Evolutionary conservation across 2,113 vertebrate species (phyloP), one percentile per base, ranked within the genome.

Genomic region (Panurus biarmicus): DNA sequence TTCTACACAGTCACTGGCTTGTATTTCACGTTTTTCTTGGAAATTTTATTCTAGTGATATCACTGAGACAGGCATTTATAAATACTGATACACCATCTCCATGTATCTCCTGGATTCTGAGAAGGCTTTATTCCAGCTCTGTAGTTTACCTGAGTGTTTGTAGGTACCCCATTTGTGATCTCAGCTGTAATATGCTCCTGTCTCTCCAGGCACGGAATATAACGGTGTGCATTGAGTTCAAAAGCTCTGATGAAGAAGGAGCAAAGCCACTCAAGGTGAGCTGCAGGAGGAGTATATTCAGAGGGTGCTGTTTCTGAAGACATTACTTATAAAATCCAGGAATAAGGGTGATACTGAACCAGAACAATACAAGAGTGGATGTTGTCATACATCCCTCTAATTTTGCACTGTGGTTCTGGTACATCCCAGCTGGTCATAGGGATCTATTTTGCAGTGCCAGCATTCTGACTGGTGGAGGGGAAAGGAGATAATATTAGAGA

Each of bases 141-240:
- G 38, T 48, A 25, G 31, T 67, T 94, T 85, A 48, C 40, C n/a
- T 71, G 28, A 42, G 21, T 73, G 82, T 53, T 90, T 82, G 62
- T 45, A 66, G 67, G 21, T 73, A 40, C 76, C 65, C 23, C 22
- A 23, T 84, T 85, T 89, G 69, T 91, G 38, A 92, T 91, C 92
- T 56, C 35, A 75, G n/a, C 44, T 90, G 83, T 85, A 24, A 28
- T 19, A 8, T 5, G 1, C 76, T 90, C 19, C 78, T 94, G 67
- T 97, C 53, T 82, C 91, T 97, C 80, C 97, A 99, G 99, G 99
- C 99, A 92, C 98, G 99, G 90, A 99, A 99, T 97, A 98, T 99
- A 79, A 98, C 99, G 0, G 98, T 99, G 85, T 99, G 98, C 58
- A 96, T 99, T 89, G 99, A 99, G 97, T 99, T 99, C 94, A 98